These are phyloP conservation scores for Drosophila cognata DNA, from an alignment of 2,888 invertebrate genomes.

Conservation along the genomic window DNA sequence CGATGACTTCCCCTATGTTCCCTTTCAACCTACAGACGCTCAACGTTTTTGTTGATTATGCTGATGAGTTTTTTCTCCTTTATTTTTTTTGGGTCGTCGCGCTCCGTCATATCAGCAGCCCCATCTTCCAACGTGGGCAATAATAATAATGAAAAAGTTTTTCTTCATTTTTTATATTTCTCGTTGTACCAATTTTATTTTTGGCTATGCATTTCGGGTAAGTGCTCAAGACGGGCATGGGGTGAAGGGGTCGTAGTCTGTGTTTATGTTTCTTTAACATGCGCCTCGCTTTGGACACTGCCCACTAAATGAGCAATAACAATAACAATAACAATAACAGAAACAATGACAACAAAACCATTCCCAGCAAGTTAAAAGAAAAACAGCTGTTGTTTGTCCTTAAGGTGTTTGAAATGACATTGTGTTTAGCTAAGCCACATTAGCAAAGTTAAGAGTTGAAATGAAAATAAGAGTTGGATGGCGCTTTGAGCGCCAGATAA, in stretches of 20 bases:
- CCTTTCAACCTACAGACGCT: neutral
- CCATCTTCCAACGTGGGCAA: constrained; percentile 73
- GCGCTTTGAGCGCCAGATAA: neutral
- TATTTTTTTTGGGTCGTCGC: constrained; percentile 50
- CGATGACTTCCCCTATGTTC: constrained; percentile 3
- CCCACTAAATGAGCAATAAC: constrained; percentile 19
- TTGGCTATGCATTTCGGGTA: constrained; percentile 48
- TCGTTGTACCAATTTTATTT: constrained; percentile 26
- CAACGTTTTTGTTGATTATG: constrained; percentile 65
- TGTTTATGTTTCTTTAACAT: constrained; percentile 69
- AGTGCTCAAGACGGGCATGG: constrained; percentile 41
- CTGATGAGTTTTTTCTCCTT: constrained; percentile 64
- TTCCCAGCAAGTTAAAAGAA: constrained; percentile 9
- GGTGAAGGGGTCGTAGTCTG: constrained; percentile 59
- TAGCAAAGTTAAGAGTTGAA: neutral
- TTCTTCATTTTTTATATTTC: neutral
- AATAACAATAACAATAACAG: constrained; percentile 20
- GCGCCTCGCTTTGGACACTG: constrained; percentile 49
- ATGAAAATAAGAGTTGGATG: neutral
- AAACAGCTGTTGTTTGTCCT: constrained; percentile 42
- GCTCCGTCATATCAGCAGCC: constrained; percentile 59
- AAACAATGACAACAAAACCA: constrained; percentile 12
- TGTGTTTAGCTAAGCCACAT: constrained; percentile 1
- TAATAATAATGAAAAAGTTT: constrained; percentile 76
- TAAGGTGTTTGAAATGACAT: constrained; percentile 13